Conservation (phyloP, 2,797 vertebrate species). For the Poeciliopsis gracilis region DNA sequence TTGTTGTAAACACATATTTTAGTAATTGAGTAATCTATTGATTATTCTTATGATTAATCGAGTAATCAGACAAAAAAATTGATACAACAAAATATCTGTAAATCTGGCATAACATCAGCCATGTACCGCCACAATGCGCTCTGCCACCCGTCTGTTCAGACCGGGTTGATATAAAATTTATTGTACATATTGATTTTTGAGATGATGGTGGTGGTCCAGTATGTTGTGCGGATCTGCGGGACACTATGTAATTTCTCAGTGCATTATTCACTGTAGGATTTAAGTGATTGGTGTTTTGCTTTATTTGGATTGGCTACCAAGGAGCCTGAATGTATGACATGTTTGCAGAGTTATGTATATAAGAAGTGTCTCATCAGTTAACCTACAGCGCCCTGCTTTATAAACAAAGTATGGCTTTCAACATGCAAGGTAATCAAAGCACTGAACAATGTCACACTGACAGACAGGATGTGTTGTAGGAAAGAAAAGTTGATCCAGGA, state of each 20-base stretch:
- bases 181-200: neutral
- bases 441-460: neutral
- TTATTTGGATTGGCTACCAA: neutral
- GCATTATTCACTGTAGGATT: neutral
- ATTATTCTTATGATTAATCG: no score
- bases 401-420: neutral
- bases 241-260: neutral
- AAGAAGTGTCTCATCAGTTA: neutral
- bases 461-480: neutral
- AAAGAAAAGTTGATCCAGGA: neutral
- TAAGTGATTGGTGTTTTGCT: neutral
- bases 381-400: neutral
- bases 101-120: no score
- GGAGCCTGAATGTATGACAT: neutral
- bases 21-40: no score
- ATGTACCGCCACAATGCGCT: no score
- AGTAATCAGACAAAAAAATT: no score
- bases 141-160: no score
- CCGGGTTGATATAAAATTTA: no score
- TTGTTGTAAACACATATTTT: no score
- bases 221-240: neutral
- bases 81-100: no score
- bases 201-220: neutral
- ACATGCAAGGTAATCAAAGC: neutral
- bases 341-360: neutral